Percentiles rank a stretch among this genome's conserved stretches.
These are phyloP conservation scores for Lampris megalopsis DNA, from an alignment of 2,113 vertebrate species.

Conservation along the genomic window DNA sequence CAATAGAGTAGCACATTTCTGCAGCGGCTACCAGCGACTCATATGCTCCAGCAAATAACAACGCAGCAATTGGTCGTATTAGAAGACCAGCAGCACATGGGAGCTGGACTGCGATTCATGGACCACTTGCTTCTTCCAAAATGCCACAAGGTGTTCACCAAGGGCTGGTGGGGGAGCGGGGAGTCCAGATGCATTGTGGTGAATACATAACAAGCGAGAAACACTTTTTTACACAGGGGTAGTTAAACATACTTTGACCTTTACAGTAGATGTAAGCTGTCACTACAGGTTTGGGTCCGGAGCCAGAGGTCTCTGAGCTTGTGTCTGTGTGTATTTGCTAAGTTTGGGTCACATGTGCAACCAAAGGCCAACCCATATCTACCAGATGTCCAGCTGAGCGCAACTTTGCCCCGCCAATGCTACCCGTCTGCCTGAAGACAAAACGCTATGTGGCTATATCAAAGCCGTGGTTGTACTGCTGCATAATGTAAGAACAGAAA, in stretches of 20 bases:
- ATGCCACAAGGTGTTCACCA: slow-evolving; percentile 64
- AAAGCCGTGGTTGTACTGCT: too few relatives aligned
- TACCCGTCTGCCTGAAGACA: slow-evolving; percentile 5
- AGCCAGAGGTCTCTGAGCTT: neutral
- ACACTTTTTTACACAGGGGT: slow-evolving; percentile 20
- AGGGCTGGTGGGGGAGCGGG: slow-evolving; percentile 30
- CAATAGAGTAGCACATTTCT: too few relatives aligned
- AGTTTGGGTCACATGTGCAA: neutral
- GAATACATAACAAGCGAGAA: slow-evolving; percentile 15
- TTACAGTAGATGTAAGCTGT: slow-evolving; percentile 65
- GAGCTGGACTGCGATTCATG: slow-evolving; percentile 30
- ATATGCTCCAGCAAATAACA: neutral
- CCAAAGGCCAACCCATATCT: neutral
- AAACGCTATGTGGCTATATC: neutral
- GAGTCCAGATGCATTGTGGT: slow-evolving; percentile 18
- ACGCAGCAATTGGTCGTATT: slow-evolving; percentile 16
- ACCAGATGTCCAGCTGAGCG: slow-evolving; percentile 33
- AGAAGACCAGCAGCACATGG: slow-evolving; percentile 26
- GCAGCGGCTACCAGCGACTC: too few relatives aligned
- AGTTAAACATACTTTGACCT: slow-evolving; percentile 64
- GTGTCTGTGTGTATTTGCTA: neutral
- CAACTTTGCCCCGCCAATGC: slow-evolving; percentile 3
- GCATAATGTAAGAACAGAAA: too few relatives aligned
- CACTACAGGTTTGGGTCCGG: slow-evolving; percentile 57
- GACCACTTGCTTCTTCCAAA: slow-evolving; percentile 44